phyloP scores from a whole-genome alignment of 2,888 invertebrate genomes.

The Pomacea canaliculata region DNA sequence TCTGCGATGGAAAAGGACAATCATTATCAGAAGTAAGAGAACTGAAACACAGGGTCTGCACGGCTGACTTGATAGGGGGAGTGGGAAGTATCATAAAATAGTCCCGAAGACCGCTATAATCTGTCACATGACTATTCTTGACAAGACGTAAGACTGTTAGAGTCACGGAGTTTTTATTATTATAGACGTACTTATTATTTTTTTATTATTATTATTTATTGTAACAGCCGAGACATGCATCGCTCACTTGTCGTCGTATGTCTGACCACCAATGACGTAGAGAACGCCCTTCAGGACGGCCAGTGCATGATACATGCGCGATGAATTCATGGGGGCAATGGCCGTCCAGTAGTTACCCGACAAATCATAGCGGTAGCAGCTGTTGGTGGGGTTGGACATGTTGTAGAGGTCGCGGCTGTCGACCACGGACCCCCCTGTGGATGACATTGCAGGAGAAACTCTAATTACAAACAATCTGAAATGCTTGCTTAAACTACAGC shows the following conservation, averaged over 20 bases:
- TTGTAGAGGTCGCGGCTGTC: conserved; percentile 30
- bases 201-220: no score
- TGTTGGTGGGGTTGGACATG: conserved; percentile 43
- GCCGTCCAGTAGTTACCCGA: conserved; percentile 38
- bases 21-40: no score
- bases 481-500: no score
- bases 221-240: no score
- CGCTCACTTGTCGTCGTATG: conserved; percentile 40
- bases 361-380: conserved; percentile 45
- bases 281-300: conserved; percentile 42
- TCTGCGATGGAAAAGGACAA: conserved; percentile 8
- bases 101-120: background rate
- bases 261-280: conserved; percentile 55
- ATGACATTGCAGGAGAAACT: background rate
- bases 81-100: background rate
- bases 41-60: no score
- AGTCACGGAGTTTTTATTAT: no score
- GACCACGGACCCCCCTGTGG: conserved; percentile 26
- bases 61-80: background rate
- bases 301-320: conserved; percentile 49
- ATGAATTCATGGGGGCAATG: conserved; percentile 38
- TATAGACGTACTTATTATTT: no score
- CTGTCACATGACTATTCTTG: no score
- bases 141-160: no score
- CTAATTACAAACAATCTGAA: no score